Evolutionary conservation across 2,113 vertebrate genomes (phyloP).

Genomic region (Condylura cristata): DNA sequence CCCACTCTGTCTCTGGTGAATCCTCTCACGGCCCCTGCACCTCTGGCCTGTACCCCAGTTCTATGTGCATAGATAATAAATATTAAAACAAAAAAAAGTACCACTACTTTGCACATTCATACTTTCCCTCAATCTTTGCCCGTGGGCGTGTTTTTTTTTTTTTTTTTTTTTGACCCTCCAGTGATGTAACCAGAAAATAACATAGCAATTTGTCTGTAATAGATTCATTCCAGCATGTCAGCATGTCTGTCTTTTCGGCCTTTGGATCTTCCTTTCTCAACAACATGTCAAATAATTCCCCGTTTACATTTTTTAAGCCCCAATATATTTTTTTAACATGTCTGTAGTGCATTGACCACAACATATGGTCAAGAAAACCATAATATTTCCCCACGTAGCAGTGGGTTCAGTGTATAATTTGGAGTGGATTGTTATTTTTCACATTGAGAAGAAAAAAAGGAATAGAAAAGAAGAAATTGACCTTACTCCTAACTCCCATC

Average conservation of each 20-base stretch:
- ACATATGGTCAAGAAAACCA: conserved; percentile 32
- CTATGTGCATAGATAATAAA: too few species aligned
- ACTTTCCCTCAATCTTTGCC: background rate
- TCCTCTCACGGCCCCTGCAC: too few species aligned
- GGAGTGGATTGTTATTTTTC: background rate
- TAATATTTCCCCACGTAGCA: background rate
- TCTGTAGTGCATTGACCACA: background rate
- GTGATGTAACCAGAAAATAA: background rate
- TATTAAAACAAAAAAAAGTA: too few species aligned
- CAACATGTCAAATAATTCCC: background rate
- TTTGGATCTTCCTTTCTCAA: background rate
- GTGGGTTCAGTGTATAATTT: background rate
- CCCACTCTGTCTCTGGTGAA: too few species aligned
- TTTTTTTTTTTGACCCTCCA: background rate
- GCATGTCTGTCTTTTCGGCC: background rate
- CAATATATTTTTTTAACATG: conserved; percentile 52
- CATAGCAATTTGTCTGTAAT: background rate
- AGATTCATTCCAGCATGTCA: background rate
- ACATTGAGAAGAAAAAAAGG: background rate
- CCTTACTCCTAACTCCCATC: background rate
- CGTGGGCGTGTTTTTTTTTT: background rate
- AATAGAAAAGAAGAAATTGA: background rate
- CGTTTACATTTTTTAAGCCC: background rate
- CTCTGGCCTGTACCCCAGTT: too few species aligned
- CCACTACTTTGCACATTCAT: background rate